These are phyloP conservation scores for Dioctria rufipes DNA, from an alignment of 2,888 invertebrate species.

Conservation along the genomic window DNA sequence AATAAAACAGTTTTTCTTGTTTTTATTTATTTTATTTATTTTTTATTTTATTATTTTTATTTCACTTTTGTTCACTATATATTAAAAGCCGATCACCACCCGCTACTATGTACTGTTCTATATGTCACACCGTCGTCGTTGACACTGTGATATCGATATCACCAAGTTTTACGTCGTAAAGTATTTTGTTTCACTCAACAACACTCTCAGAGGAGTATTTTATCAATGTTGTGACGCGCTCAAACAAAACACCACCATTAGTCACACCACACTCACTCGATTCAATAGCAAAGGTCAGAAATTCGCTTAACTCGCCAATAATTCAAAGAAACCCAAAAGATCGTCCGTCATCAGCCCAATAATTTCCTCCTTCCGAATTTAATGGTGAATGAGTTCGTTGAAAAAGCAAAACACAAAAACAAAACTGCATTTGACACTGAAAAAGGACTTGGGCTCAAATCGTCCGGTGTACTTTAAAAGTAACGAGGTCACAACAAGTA, in stretches of 20 bases:
- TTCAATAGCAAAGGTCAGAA: conserved; percentile 16
- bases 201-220: not conserved
- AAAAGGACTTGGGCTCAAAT: conserved; percentile 24
- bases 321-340: conserved; percentile 9
- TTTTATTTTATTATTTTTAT: too few species aligned
- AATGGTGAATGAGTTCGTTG: not conserved
- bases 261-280: too few species aligned
- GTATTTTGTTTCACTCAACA: too few species aligned
- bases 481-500: conserved; percentile 39
- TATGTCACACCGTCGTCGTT: not conserved
- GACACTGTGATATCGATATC: too few species aligned
- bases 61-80: not conserved
- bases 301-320: not conserved
- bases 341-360: not conserved
- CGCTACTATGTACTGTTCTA: conserved; percentile 7
- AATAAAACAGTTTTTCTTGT: not conserved
- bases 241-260: conserved; percentile 25
- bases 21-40: too few species aligned
- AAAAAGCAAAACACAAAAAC: not conserved
- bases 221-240: conserved; percentile 35
- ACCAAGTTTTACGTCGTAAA: too few species aligned
- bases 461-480: not conserved
- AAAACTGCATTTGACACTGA: conserved; percentile 22
- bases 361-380: conserved; percentile 32
- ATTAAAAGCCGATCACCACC: conserved; percentile 16